phyloP scores from a whole-genome alignment of 2,888 invertebrate species.

The Coelopa pilipes region DNA sequence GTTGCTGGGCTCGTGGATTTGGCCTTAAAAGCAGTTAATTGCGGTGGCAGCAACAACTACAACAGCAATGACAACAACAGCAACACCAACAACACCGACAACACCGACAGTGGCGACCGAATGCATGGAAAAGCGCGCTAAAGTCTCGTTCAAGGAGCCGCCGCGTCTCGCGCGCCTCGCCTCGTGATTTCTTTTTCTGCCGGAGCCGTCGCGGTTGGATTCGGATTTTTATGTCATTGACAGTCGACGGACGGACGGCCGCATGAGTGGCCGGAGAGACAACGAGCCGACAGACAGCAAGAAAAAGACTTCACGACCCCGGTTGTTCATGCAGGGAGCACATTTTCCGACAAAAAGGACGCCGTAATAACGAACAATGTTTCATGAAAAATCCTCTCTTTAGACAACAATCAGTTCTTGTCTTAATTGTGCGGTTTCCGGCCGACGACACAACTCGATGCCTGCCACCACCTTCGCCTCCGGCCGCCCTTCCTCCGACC shows the following conservation, averaged over 20 bases:
- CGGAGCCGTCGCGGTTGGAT: not conserved
- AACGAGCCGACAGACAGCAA: not conserved
- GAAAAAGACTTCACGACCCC: no score
- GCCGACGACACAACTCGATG: no score
- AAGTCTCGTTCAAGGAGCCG: slow-evolving; percentile 27
- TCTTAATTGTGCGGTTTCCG: no score
- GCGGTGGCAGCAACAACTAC: not conserved
- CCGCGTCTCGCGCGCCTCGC: not conserved
- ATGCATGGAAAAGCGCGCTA: slow-evolving; percentile 10
- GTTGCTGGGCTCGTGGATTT: slow-evolving; percentile 1
- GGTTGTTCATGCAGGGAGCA: no score
- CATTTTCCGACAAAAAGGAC: no score
- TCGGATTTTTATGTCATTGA: slow-evolving; percentile 7
- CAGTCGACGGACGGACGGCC: not conserved
- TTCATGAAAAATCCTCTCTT: no score
- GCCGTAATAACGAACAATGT: no score
- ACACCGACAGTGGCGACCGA: not conserved
- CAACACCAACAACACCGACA: not conserved
- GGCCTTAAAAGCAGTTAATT: slow-evolving; percentile 24
- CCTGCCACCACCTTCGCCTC: no score
- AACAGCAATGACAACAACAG: slow-evolving; percentile 3
- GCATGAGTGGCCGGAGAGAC: not conserved
- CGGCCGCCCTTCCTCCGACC: no score
- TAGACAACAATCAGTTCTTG: no score
- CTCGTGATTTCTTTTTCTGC: not conserved